These are phyloP conservation scores for Dreissena rostriformis DNA, from an alignment of 1,140 invertebrate species.

Conservation along the genomic window DNA sequence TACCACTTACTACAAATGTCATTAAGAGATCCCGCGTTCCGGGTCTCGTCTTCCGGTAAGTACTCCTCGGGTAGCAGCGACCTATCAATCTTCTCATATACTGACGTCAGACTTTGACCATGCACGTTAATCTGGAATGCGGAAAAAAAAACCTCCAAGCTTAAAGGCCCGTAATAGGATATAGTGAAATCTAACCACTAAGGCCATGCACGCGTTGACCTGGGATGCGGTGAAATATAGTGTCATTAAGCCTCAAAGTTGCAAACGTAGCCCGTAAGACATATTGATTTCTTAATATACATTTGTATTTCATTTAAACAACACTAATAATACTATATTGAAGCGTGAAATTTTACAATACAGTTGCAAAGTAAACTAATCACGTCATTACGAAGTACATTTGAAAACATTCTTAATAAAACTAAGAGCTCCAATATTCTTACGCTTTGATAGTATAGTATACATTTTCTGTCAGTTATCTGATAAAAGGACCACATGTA, in stretches of 20 bases:
- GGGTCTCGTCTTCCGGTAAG: conserved; percentile 50
- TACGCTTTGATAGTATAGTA: too few relatives aligned
- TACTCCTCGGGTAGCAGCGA: conserved; percentile 55
- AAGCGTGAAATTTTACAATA: too few relatives aligned
- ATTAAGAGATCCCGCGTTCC: conserved; percentile 40
- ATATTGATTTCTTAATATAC: neutral
- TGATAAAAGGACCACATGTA: too few relatives aligned
- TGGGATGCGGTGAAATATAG: neutral
- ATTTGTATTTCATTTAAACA: neutral
- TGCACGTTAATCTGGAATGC: conserved; percentile 49
- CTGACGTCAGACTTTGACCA: conserved; percentile 41
- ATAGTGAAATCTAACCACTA: neutral
- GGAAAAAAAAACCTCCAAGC: neutral
- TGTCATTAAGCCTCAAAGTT: too few relatives aligned
- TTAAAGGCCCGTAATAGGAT: neutral
- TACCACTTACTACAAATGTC: conserved; percentile 45
- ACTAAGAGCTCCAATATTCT: too few relatives aligned
- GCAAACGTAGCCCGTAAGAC: neutral
- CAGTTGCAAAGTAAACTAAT: too few relatives aligned
- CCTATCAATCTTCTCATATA: conserved; percentile 54
- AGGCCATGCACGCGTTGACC: neutral
- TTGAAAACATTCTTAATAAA: too few relatives aligned
- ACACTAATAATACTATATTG: neutral
- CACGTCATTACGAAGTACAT: too few relatives aligned
- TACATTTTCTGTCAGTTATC: too few relatives aligned